phyloP scores from a whole-genome alignment of 92 coral and sea anemone species.

The Siderastrea siderea region DNA sequence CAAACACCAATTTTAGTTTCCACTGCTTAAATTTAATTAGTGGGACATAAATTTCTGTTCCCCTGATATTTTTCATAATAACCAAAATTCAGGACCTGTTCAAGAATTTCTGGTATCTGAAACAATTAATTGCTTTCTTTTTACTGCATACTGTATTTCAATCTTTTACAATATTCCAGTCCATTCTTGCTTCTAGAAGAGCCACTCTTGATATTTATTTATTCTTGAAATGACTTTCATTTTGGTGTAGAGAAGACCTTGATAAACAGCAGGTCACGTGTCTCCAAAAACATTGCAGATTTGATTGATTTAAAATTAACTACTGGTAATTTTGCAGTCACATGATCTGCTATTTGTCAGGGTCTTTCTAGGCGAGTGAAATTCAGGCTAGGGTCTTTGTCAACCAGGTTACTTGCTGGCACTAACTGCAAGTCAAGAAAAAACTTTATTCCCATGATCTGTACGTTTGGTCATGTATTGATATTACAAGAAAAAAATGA shows the following conservation, averaged over 20 bases:
- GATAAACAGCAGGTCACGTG: constrained; percentile 2
- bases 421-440: not conserved
- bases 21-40: not conserved
- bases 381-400: not conserved
- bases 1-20: not conserved
- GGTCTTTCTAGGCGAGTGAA: not conserved
- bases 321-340: not conserved
- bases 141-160: not conserved
- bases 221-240: not conserved
- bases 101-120: not conserved
- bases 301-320: too few species aligned
- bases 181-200: not conserved
- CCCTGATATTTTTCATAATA: not conserved
- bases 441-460: constrained; percentile 5
- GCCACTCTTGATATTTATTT: not conserved
- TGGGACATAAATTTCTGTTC: not conserved
- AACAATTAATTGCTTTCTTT: not conserved
- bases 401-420: constrained; percentile 3
- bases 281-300: not conserved
- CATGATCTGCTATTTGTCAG: constrained; percentile 1
- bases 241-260: constrained; percentile 14
- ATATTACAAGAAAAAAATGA: not conserved
- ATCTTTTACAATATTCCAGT: constrained; percentile 2
- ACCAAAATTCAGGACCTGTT: not conserved
- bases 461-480: not conserved